Percentiles rank a stretch among this genome's conserved stretches.
phyloP scores from a whole-genome alignment of 30 jellyfish, hydroid and myxozoan species.

The Hydractinia echinata region DNA sequence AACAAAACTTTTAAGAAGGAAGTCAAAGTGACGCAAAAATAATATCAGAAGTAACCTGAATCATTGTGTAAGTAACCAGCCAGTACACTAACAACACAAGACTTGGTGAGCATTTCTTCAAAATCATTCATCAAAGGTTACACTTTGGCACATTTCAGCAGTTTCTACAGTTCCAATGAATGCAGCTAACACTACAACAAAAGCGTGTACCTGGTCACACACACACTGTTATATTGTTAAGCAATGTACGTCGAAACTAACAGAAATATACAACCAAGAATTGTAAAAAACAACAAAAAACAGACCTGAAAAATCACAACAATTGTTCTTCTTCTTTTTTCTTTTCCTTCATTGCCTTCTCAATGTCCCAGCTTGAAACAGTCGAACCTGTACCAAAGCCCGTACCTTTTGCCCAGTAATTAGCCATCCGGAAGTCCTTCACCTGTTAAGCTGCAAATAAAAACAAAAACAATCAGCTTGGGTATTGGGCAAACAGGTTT shows the following conservation, averaged over 20 bases:
- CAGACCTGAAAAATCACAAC: slow-evolving; percentile 63
- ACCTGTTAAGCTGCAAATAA: neutral
- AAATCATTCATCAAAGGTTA: slow-evolving; percentile 42
- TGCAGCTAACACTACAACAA: neutral
- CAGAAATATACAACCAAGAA: neutral
- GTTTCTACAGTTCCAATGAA: slow-evolving; percentile 7
- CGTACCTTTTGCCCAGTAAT: slow-evolving; percentile 97
- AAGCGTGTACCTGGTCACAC: neutral
- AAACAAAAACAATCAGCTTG: neutral
- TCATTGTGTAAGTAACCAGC: slow-evolving; percentile 81
- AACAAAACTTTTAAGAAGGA: no score
- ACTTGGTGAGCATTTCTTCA: slow-evolving; percentile 25
- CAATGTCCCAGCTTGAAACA: slow-evolving; percentile 85
- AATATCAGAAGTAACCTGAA: slow-evolving; percentile 51
- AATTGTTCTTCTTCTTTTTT: slow-evolving; percentile 83
- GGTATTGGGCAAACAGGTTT: neutral
- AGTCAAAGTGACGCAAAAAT: neutral
- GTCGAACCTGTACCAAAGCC: slow-evolving; percentile 99
- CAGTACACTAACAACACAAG: slow-evolving; percentile 49
- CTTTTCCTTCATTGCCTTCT: slow-evolving; percentile 76
- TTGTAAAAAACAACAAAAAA: neutral
- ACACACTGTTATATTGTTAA: neutral
- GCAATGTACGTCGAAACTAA: neutral
- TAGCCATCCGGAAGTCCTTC: neutral
- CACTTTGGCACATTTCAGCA: neutral